A percentile compares a stretch with the other conserved stretches of the same genome.
phyloP scores from a whole-genome alignment of 2,113 vertebrate species.

The Tretioscincus oriximinensis region DNA sequence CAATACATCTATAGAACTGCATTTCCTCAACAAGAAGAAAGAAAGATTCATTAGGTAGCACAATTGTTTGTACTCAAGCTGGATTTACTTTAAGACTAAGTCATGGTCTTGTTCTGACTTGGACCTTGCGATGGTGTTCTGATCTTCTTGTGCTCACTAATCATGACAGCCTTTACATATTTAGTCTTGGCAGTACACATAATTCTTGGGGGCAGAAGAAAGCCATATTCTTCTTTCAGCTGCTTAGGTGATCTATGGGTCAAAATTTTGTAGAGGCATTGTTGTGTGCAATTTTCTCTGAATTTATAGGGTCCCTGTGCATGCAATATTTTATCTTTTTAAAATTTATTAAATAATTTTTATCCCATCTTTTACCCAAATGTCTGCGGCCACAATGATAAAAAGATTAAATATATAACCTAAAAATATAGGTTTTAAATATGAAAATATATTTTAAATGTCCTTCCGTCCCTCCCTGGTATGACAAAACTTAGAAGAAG shows the following conservation, averaged over 20 bases:
- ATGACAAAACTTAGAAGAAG: no score
- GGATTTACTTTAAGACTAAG: slow-evolving; percentile 2
- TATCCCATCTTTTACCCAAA: no score
- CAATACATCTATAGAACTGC: no score
- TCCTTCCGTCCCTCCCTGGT: no score
- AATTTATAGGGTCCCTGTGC: background rate
- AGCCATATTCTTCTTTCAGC: slow-evolving; percentile 12
- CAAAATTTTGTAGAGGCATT: background rate
- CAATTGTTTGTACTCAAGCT: background rate
- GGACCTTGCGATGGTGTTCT: slow-evolving; percentile 36
- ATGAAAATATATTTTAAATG: no score
- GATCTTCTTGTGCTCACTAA: background rate
- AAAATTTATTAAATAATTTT: no score
- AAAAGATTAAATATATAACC: no score
- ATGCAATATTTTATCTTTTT: background rate
- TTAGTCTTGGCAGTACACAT: rapidly evolving
- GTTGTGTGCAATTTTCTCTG: background rate
- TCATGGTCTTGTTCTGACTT: slow-evolving; percentile 1
- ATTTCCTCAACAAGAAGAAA: no score
- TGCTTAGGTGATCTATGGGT: rapidly evolving
- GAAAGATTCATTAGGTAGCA: background rate
- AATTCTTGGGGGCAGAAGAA: background rate
- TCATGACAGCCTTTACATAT: background rate
- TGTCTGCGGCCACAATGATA: no score
- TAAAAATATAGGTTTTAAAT: no score